A percentile compares a stretch with the other conserved stretches of the same genome.
These are phyloP conservation scores for Elaphurus davidianus DNA, from an alignment of 2,113 vertebrate species.

Conservation along the genomic window DNA sequence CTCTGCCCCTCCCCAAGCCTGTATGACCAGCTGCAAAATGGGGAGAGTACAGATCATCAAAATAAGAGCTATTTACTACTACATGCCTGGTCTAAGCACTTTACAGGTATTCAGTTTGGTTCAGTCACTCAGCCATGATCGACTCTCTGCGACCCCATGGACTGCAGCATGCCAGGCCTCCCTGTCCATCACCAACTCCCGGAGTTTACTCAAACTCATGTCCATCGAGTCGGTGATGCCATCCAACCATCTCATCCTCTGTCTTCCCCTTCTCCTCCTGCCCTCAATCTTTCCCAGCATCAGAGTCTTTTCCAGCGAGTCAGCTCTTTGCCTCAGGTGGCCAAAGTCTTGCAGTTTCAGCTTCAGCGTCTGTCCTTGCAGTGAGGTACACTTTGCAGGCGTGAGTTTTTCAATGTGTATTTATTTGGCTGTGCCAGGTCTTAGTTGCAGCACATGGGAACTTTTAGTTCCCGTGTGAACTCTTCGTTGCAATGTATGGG, in stretches of 20 bases:
- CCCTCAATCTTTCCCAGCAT: neutral
- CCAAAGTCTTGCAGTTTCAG: neutral
- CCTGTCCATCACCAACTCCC: neutral
- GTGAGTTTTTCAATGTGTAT: fast-evolving
- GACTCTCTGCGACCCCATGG: neutral
- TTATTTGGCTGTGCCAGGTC: fast-evolving
- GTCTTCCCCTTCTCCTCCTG: neutral
- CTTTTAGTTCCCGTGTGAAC: fast-evolving
- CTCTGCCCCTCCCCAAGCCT: neutral
- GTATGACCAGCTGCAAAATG: neutral
- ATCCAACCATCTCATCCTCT: neutral
- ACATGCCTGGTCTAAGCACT: neutral
- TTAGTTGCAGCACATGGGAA: fast-evolving
- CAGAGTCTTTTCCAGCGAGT: neutral
- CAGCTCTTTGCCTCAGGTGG: neutral
- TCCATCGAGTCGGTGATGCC: neutral
- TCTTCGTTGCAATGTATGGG: fast-evolving
- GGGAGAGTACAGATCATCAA: no score
- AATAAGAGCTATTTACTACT: no score
- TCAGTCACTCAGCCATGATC: fast-evolving
- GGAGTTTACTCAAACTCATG: fast-evolving
- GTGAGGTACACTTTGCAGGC: neutral
- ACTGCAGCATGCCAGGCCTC: neutral
- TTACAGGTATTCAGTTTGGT: neutral
- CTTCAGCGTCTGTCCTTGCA: neutral